Conservation (phyloP, 2,888 invertebrate species). For the Hirudinaria manillensis region DNA sequence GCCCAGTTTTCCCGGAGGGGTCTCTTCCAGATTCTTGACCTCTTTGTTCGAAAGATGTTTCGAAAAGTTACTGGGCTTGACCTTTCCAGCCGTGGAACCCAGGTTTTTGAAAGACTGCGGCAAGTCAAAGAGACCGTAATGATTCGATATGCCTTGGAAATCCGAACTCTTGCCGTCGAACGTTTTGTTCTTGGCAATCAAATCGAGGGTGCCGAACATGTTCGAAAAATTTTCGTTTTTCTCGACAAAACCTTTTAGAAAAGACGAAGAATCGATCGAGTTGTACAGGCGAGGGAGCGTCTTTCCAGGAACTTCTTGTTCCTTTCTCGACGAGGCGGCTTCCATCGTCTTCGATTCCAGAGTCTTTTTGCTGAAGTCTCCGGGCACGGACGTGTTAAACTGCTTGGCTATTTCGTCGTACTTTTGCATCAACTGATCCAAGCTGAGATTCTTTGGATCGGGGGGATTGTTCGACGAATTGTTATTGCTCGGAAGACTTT, state of each 20-base stretch:
- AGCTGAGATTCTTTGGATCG: constrained; percentile 16
- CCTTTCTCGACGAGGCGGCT: not conserved
- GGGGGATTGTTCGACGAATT: constrained; percentile 9
- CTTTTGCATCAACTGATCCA: constrained; percentile 33
- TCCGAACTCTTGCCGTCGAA: not conserved
- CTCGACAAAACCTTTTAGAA: not conserved
- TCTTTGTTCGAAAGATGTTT: not conserved
- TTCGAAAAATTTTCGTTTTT: not conserved
- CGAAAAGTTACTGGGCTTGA: not conserved
- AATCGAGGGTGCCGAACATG: constrained; percentile 2
- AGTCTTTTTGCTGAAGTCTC: not conserved
- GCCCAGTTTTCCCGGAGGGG: constrained; percentile 44
- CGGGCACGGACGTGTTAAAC: constrained; percentile 15
- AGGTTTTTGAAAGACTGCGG: constrained; percentile 11
- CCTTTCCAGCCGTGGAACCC: not conserved
- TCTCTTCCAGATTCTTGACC: not conserved
- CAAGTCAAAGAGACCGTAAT: constrained; percentile 9
- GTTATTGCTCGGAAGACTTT: not conserved
- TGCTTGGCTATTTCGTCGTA: constrained; percentile 26
- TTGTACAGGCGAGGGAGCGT: not conserved
- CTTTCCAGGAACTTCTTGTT: not conserved
- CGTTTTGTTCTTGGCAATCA: constrained; percentile 7
- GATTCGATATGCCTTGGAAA: constrained; percentile 7
- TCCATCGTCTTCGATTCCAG: not conserved
- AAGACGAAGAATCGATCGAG: not conserved